phyloP scores from a whole-genome alignment of 2,113 vertebrate genomes.

The Lepidothrix coronata region DNA sequence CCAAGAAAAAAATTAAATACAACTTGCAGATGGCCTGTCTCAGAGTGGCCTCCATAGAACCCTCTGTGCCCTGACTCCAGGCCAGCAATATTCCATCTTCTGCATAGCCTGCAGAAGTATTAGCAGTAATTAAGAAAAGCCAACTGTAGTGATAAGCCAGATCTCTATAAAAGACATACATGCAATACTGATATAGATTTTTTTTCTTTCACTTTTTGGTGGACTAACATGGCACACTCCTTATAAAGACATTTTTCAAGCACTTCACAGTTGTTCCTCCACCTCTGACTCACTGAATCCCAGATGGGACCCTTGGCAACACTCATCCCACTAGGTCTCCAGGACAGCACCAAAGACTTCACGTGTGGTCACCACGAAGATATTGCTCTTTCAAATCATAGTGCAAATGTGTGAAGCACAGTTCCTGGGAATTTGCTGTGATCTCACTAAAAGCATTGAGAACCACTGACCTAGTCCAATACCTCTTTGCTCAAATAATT shows the following conservation, averaged over 20 bases:
- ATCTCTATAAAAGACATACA: background rate
- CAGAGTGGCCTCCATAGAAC: background rate
- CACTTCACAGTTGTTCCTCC: background rate
- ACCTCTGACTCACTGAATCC: background rate
- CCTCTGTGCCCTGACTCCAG: background rate
- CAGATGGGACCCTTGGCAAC: background rate
- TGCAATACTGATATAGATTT: background rate
- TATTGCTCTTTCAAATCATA: background rate
- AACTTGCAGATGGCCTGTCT: constrained; percentile 14
- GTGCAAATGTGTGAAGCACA: background rate
- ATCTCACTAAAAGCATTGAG: background rate
- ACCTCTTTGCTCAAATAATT: background rate
- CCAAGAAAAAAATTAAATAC: background rate
- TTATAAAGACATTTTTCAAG: background rate
- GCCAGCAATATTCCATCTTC: constrained; percentile 14
- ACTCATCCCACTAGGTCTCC: background rate
- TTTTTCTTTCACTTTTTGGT: background rate
- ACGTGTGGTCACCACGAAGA: background rate
- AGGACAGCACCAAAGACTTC: background rate
- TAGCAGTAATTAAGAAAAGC: constrained; percentile 11
- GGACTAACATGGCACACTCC: background rate
- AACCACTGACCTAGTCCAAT: background rate
- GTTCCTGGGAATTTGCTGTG: background rate
- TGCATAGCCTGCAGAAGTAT: constrained; percentile 6
- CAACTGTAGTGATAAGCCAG: background rate